phyloP scores from a whole-genome alignment of 2,113 vertebrate species.

The Platichthys stellatus region DNA sequence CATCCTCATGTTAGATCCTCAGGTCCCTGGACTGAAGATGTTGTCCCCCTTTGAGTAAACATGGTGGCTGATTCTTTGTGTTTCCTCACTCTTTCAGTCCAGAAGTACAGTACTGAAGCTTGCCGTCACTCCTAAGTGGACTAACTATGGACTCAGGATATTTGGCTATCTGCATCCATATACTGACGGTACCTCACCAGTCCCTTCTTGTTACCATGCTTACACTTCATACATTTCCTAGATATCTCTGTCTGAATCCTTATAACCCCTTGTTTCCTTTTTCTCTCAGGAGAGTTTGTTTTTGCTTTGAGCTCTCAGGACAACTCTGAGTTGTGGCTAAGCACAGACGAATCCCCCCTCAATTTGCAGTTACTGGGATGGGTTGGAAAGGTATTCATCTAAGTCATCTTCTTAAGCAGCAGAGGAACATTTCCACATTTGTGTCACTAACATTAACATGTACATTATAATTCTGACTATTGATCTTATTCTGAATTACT shows the following conservation, averaged over 20 bases:
- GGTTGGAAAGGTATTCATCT: conserved; percentile 88
- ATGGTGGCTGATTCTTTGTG: background rate
- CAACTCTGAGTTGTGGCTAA: conserved; percentile 98
- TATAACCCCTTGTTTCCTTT: background rate
- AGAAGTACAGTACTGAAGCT: conserved; percentile 89
- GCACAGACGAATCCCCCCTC: conserved; percentile 84
- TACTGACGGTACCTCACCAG: conserved; percentile 77
- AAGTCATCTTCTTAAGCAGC: background rate
- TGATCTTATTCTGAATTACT: too few species aligned
- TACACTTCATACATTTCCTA: background rate
- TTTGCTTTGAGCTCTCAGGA: conserved; percentile 93
- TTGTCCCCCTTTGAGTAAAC: conserved; percentile 30
- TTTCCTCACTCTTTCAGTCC: conserved; percentile 73
- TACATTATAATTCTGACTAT: background rate
- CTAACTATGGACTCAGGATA: conserved; percentile 92
- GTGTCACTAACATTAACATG: background rate
- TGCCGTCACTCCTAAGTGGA: conserved; percentile 90
- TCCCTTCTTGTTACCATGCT: background rate
- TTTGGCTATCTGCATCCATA: conserved; percentile 95
- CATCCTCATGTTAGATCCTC: too few species aligned
- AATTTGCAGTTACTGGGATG: conserved; percentile 85
- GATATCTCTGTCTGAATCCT: background rate
- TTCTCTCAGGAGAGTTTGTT: conserved; percentile 86
- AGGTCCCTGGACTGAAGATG: too few species aligned
- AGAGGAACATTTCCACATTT: accelerated